Evolutionary conservation across 2,797 vertebrate genomes (phyloP), one percentile per base, ranked within the genome.

Genomic region (Aeoliscus strigatus): DNA sequence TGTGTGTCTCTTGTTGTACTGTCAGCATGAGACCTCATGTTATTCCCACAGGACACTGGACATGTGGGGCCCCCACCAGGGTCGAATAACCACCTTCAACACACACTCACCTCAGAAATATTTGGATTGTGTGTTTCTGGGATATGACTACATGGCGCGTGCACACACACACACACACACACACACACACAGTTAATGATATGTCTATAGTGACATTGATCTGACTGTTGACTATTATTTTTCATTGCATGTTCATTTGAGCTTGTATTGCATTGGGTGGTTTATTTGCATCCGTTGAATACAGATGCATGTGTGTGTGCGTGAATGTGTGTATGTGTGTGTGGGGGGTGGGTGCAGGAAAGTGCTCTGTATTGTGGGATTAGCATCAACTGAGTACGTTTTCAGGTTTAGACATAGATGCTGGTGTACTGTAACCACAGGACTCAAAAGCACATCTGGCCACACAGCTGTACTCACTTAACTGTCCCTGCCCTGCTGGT

Each of bases 361-460:
- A 9, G 34, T 25, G 31, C 33, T 48, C 40, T 51, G 36, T n/a
- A n/a, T 42, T 37, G 26, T 51, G 51, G 40, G 42, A 61, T 77
- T 55, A 44, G 15, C 67, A 35, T 9, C 26, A 57, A 26, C 43
- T 30, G 47, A 50, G 37, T 43, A 44, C 32, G 41, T 67, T 77
- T 66, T 45, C 38, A 58, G 58, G 44, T 65, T 69, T 45, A 49
- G 29, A 51, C 16, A 39, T 8, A 13, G 37, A 45, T 9, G 1
- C 46, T 64, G 61, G 55, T 43, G 36, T 36, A 32, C 60, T 63
- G 23, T 64, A 62, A 72, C 55, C 45, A 55, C 66, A 53, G 48
- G 46, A 60, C 52, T 63, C 36, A n/a, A 69, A 71, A 58, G 44
- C 58, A 79, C 77, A 82, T 81, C 76, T 82, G 71, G 73, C 57